Percentiles rank a stretch among this genome's conserved stretches.
phyloP scores from a whole-genome alignment of 2,888 invertebrate species.

The Microchrysa polita region DNA sequence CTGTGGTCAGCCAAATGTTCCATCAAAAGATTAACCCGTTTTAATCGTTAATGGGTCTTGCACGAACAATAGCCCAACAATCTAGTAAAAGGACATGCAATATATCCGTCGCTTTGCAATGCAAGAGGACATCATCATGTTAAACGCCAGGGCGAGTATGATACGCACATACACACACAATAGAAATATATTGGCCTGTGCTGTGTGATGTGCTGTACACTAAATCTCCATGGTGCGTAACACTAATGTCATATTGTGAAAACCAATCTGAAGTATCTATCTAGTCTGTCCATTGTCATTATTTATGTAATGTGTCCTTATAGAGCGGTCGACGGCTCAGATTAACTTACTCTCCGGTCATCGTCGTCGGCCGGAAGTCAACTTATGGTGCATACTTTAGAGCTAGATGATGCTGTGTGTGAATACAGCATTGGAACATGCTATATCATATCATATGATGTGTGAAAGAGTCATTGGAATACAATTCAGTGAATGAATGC shows the following conservation, averaged over 20 bases:
- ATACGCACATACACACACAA: no score
- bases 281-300: conserved; percentile 32
- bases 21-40: conserved; percentile 23
- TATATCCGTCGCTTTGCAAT: neutral
- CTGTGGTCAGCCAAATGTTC: neutral
- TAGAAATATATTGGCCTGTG: conserved; percentile 4
- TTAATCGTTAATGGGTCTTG: conserved; percentile 24
- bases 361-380: conserved; percentile 22
- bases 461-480: neutral
- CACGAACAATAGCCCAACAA: conserved; percentile 14
- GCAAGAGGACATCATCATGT: neutral
- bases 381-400: conserved; percentile 32
- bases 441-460: conserved; percentile 19
- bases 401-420: neutral
- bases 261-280: conserved; percentile 27
- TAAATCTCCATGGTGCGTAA: neutral
- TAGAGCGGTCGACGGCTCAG: conserved; percentile 5
- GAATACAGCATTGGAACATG: conserved; percentile 15
- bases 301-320: conserved; percentile 41
- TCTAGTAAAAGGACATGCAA: neutral
- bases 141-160: neutral
- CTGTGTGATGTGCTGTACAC: neutral
- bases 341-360: conserved; percentile 7
- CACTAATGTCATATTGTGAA: conserved; percentile 10
- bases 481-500: neutral